Evolutionary conservation across 37 sponge, comb jelly and placozoan genomes (phyloP), one percentile per base, ranked within the genome.

Genomic region (Corticium candelabrum): DNA sequence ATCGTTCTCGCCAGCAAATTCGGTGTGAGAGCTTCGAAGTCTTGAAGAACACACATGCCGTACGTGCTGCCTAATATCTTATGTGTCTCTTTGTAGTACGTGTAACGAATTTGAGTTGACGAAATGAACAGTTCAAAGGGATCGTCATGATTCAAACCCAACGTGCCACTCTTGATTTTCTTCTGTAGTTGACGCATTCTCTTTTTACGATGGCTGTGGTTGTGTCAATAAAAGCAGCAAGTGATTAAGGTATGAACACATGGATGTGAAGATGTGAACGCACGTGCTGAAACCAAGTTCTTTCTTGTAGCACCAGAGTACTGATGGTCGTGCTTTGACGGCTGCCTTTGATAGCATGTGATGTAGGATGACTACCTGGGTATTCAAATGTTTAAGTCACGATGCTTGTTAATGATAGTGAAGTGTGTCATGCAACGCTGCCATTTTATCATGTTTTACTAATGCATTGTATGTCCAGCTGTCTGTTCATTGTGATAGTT

Each of bases 271-370:
- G 43, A 5, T n/a, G 33, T 0, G 36, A 1, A 31, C 78, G 1
- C 29, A 91, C 90, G 88, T 93, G 80, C 88, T 94, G 80, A 97
- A 97, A 0, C 94, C 99, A 21, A 97, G 84, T 78, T 97, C 99
- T 38, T 94, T 94, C 86, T 97, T 97, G 85, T 97, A 97, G 79
- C 99, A 97, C 99, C 99, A 97, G 37, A 97, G 84, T 2, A 97
- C 87, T 38, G 78, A 70, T 0, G 99, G 99, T 4, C 94, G 81
- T 1, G 88, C 86, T 68, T 88, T 86, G 31, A 91, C 87, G 0
- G 81, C 75, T 0, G 92, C 91, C 70, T 91, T 90, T 27, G 83
- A 77, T 67, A 94, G 76, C 85, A 97, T 87, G 83, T 94, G 94
- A 79, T 93, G 99, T 40, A 97, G 88, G 27, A 94, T 81, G 2